Evolutionary conservation across 2,888 invertebrate species (phyloP), one percentile per base, ranked within the genome.

Genomic region (Aleiodes testaceus): DNA sequence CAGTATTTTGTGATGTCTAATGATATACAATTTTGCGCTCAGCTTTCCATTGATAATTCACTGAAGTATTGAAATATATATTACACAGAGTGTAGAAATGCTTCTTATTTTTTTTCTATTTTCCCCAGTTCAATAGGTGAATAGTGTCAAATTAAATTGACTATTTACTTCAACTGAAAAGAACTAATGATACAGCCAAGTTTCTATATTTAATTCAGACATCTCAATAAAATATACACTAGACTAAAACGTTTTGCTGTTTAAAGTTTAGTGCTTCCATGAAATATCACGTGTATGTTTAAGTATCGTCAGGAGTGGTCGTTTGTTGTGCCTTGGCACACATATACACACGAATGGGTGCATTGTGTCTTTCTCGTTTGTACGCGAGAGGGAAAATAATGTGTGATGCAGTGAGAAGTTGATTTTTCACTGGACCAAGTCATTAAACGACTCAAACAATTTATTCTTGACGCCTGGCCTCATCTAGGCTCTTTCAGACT

Each of bases 381-480:
- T 5, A 20, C 12, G 12, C 22, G 52, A 36, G 36, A 36, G 36
- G 11, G 20, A 9, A 12, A 36, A 36, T 36, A 36, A 36, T 36
- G 36, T 36, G 52, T 16, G 30, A 30, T n/a, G 53, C 26, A 26
- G 53, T 12, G 53, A 53, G 26, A 53, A n/a, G 14, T 52, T 52
- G 52, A 22, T 52, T 52, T 52, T 53, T 53, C 30, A 53, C 53
- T 26, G 53, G 53, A n/a, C 30, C 26, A n/a, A 45, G 64, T 64
- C 64, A 64, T 64, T 64, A 64, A 64, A 64, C 30, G 64, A 49
- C 26, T 64, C 26, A 49, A 64, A 64, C 64, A 64, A 49, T 64
- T 64, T 64, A 64, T 64, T 45, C 64, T 49, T 64, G 64, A 47
- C 64, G 49, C 64, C 14, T 9, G 22, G 26, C 22, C 20, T 53